A percentile compares a stretch with the other conserved stretches of the same genome.
These are phyloP conservation scores for Ariolimax columbianus DNA, from an alignment of 2,888 invertebrate genomes.

Conservation along the genomic window DNA sequence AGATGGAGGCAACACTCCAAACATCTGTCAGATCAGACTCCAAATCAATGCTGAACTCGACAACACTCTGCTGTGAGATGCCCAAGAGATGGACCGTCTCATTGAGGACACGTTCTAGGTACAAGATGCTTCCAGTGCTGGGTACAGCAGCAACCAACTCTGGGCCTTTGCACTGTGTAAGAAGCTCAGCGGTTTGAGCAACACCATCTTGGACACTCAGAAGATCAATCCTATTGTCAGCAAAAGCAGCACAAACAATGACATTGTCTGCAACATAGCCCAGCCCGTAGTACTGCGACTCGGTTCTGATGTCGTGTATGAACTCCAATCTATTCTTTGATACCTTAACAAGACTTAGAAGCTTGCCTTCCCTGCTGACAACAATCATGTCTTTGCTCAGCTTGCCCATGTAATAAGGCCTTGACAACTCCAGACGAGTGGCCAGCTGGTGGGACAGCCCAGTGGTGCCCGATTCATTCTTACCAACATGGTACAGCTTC, in stretches of 20 bases:
- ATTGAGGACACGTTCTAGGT: constrained; percentile 32
- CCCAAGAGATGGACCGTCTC: constrained; percentile 20
- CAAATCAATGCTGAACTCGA: constrained; percentile 10
- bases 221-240: constrained; percentile 42
- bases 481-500: constrained; percentile 34
- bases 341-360: constrained; percentile 36
- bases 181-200: constrained; percentile 21
- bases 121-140: constrained; percentile 27
- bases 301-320: constrained; percentile 12
- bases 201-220: constrained; percentile 29
- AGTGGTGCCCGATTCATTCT: not conserved
- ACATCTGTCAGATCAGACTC: constrained; percentile 33
- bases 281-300: constrained; percentile 43
- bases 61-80: constrained; percentile 14
- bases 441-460: constrained; percentile 5
- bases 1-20: constrained; percentile 39
- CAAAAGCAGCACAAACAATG: constrained; percentile 38
- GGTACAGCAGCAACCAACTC: constrained; percentile 37
- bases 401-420: constrained; percentile 41
- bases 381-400: constrained; percentile 28
- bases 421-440: constrained; percentile 23
- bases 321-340: constrained; percentile 42
- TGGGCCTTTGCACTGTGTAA: constrained; percentile 23
- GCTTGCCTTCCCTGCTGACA: constrained; percentile 24
- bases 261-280: constrained; percentile 23